Base-by-base conservation (phyloP, 2,888 invertebrate species). In the Zygaena filipendulae region DNA sequence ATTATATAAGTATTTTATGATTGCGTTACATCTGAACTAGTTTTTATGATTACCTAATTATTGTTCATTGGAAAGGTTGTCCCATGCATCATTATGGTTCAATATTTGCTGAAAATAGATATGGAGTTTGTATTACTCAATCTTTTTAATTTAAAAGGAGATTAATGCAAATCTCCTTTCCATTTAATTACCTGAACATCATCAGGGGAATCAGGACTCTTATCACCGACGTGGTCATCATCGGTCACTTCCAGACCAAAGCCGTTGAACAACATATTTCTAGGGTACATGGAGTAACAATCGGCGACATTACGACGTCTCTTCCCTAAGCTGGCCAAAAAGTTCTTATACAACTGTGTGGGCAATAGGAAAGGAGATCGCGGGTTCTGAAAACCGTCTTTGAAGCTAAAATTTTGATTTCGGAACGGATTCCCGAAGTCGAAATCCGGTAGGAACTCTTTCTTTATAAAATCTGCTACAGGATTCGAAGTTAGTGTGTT, bases 331-430 rank as follows among this genome's bases (percentile, higher is more conserved):
- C 82, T 90, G 7, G 90, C 90, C 51, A 91, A 67, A 37, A 91
- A 82, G 48, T 86, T 91, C 64, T 91, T 91, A 56, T 91, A 91
- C 45, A 91, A 77, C 52, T 91, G 90, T 30, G 89, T 86, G 6
- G 90, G 90, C 37, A 91, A 71, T 27, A 91, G 61, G 47, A 88
- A 88, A 9, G 83, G 81, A 0, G 81, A 66, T 27, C 67, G 47
- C 1, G 51, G 35, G 33, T 56, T 67, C 29, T 68, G 66, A 28
- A 72, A 68, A 0, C 66, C 60, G 52, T 77, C 67, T 36, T 79
- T 79, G 26, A 75, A 79, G 0, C 49, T 43, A 10, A 77, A 42
- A 43, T 59, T 71, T 29, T 75, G 75, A 37, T 63, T 71, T 37
- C 75, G 51, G 47, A 79, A 77, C 2, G 75, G 71, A 48, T 75